Conservation (phyloP, 1,140 invertebrate species). For the Lordiphosa clarofinis region DNA sequence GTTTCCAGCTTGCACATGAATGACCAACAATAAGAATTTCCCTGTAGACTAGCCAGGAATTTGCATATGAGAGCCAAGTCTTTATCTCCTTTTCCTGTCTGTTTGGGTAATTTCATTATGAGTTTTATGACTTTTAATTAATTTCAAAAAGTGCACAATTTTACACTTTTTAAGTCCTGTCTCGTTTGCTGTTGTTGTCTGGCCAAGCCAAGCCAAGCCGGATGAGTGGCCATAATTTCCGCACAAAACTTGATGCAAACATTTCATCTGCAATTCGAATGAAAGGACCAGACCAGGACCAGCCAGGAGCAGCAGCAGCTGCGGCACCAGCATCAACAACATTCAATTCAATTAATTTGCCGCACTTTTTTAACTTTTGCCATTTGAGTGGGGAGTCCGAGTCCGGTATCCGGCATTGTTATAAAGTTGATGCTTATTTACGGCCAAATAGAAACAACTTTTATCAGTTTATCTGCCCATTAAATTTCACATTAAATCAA, state of each 20-base stretch:
- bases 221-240: constrained; percentile 66
- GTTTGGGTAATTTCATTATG: constrained; percentile 70
- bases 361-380: constrained; percentile 49
- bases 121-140: constrained; percentile 76
- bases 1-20: constrained; percentile 3
- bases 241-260: constrained; percentile 63
- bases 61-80: constrained; percentile 15
- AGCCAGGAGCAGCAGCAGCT: constrained; percentile 9
- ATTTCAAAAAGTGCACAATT: constrained; percentile 70
- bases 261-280: constrained; percentile 65
- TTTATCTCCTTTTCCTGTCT: constrained; percentile 16
- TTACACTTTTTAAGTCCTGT: constrained; percentile 45
- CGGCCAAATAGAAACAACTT: constrained; percentile 27
- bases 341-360: constrained; percentile 71
- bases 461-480: constrained; percentile 7
- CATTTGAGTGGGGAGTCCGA: constrained; percentile 6
- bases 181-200: constrained; percentile 2
- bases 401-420: constrained; percentile 50
- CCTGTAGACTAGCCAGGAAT: constrained; percentile 24
- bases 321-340: constrained; percentile 52
- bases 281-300: constrained; percentile 13
- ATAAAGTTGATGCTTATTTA: constrained; percentile 62
- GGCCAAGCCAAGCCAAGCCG: constrained; percentile 30
- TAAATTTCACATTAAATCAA: constrained; percentile 2
- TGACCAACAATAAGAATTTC: constrained; percentile 22